Percentiles rank a stretch among this genome's conserved stretches.
Conservation (phyloP, 2,888 invertebrate species). For the Osmoderma eremita region DNA sequence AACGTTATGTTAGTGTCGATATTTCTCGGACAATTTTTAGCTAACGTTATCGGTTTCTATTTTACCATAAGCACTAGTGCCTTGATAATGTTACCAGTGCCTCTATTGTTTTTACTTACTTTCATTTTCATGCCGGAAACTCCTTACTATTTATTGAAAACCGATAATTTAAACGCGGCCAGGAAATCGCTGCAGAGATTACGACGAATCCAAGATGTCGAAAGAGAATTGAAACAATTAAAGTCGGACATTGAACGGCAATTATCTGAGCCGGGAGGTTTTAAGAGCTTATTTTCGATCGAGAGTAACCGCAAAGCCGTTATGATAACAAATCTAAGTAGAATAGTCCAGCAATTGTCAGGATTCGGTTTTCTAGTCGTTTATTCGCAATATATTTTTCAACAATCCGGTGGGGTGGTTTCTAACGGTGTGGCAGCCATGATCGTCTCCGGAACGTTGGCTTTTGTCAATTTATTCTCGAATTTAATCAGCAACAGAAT, state of each 20-base stretch:
- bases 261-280: slow-evolving; percentile 56
- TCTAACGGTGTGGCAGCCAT: slow-evolving; percentile 52
- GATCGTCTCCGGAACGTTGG: slow-evolving; percentile 48
- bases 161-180: slow-evolving; percentile 24
- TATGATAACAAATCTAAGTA: slow-evolving; percentile 52
- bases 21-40: slow-evolving; percentile 53
- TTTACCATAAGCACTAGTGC: slow-evolving; percentile 67
- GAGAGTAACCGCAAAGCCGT: slow-evolving; percentile 54
- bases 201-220: slow-evolving; percentile 49
- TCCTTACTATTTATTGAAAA: slow-evolving; percentile 57
- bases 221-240: slow-evolving; percentile 52
- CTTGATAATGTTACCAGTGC: slow-evolving; percentile 68
- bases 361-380: slow-evolving; percentile 54
- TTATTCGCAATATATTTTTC: slow-evolving; percentile 56
- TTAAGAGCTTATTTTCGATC: slow-evolving; percentile 55
- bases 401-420: slow-evolving; percentile 53
- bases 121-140: slow-evolving; percentile 62
- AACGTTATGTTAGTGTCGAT: slow-evolving; percentile 51
- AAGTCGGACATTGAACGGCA: slow-evolving; percentile 54
- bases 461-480: slow-evolving; percentile 40
- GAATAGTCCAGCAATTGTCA: slow-evolving; percentile 55
- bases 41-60: slow-evolving; percentile 69
- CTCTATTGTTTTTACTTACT: slow-evolving; percentile 67
- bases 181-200: slow-evolving; percentile 50
- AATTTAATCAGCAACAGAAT: slow-evolving; percentile 50